A percentile compares a stretch with the other conserved stretches of the same genome.
Evolutionary conservation across 2,797 vertebrate genomes (phyloP).

Genomic region (Chromis chromis): DNA sequence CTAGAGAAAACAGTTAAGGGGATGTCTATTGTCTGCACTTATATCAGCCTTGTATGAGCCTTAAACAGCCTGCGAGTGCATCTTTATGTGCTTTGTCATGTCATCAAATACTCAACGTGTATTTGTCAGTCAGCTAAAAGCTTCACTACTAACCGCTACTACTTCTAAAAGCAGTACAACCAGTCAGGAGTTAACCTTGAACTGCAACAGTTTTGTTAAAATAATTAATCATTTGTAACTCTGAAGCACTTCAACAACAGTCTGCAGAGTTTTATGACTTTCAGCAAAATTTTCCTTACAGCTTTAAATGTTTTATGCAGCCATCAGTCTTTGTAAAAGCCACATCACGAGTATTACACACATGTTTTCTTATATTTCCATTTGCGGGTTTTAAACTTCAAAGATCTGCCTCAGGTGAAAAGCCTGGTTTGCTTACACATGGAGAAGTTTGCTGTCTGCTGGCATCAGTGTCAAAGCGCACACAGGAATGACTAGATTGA

Average conservation of each 20-base stretch:
- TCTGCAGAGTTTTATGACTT: conserved; percentile 45
- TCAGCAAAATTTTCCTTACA: conserved; percentile 62
- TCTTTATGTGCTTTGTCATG: conserved; percentile 26
- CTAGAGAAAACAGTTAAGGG: conserved; percentile 1
- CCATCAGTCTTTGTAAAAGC: conserved; percentile 64
- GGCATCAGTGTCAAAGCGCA: conserved; percentile 75
- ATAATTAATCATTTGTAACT: conserved; percentile 32
- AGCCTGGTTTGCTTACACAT: conserved; percentile 74
- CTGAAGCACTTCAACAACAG: conserved; percentile 17
- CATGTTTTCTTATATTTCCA: conserved; percentile 58
- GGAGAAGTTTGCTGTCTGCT: conserved; percentile 74
- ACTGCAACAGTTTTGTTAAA: conserved; percentile 28
- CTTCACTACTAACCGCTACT: neutral
- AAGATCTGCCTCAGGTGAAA: conserved; percentile 74
- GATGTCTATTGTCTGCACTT: conserved; percentile 33
- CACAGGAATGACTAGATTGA: conserved; percentile 67
- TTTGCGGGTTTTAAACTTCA: conserved; percentile 71
- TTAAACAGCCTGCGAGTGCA: conserved; percentile 7
- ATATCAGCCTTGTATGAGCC: conserved; percentile 29
- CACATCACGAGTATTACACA: conserved; percentile 50
- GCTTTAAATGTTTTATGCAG: conserved; percentile 62
- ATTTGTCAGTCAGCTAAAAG: conserved; percentile 27
- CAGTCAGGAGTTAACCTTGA: neutral
- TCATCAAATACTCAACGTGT: conserved; percentile 20
- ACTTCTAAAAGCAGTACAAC: neutral